Conservation (phyloP, 53 echinoderm and acorn worm genomes). For the Zoroaster sp. region DNA sequence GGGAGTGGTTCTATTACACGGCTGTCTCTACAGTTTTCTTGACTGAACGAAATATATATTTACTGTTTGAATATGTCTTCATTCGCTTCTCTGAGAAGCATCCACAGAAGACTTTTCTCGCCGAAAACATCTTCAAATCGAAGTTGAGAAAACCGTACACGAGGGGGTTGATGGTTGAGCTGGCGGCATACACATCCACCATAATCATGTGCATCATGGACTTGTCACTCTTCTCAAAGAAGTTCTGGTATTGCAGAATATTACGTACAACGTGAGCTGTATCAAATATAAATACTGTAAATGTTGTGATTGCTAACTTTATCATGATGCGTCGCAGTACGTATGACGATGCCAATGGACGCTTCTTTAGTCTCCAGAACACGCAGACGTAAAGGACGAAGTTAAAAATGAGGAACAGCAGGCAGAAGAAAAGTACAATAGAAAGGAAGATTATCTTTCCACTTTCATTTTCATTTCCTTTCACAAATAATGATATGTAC, state of each 20-base stretch:
- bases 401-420: background rate
- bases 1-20: too few species aligned
- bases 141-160: conserved; percentile 5
- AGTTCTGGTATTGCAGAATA: background rate
- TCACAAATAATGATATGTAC: background rate
- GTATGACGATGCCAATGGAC: background rate
- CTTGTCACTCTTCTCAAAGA: background rate
- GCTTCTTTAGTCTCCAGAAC: background rate
- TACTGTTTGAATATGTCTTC: background rate
- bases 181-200: background rate
- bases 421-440: background rate
- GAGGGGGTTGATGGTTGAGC: background rate
- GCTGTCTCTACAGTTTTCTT: too few species aligned
- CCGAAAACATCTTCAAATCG: background rate
- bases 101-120: background rate
- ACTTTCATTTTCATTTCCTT: background rate
- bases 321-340: background rate
- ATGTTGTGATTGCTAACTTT: background rate
- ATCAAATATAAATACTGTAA: background rate
- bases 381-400: background rate
- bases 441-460: too few species aligned
- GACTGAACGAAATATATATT: too few species aligned
- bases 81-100: background rate
- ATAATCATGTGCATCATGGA: background rate
- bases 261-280: background rate